Percentiles rank a stretch among this genome's conserved stretches.
Conservation (phyloP, 2,113 vertebrate species). For the Gambusia affinis region DNA sequence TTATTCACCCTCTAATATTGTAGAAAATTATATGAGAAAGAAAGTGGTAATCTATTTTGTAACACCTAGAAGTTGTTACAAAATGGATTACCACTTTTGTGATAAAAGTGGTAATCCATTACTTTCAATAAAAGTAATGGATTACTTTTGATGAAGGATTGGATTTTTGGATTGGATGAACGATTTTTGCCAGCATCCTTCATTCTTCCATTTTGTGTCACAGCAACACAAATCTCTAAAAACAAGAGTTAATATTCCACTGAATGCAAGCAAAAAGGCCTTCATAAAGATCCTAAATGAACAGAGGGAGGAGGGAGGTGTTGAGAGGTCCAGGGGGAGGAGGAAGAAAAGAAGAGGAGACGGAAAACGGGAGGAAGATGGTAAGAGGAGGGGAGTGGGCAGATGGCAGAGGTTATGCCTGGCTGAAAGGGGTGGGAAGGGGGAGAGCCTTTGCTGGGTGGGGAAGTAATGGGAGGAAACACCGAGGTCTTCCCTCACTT, state of each 20-base stretch:
- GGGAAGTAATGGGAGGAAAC: slow-evolving; percentile 23
- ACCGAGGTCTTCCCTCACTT: slow-evolving; percentile 29
- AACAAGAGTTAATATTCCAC: slow-evolving; percentile 11
- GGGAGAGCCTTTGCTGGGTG: slow-evolving; percentile 44
- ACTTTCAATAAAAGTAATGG: no score
- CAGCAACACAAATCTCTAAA: background rate
- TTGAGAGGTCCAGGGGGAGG: slow-evolving; percentile 1
- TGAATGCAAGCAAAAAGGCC: slow-evolving; percentile 47
- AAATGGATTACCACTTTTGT: no score
- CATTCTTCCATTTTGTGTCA: background rate
- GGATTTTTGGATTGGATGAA: no score
- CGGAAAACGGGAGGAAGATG: slow-evolving; percentile 21
- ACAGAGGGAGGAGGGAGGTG: background rate
- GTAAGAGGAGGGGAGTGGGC: slow-evolving; percentile 50
- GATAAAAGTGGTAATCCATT: no score
- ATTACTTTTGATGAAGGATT: no score
- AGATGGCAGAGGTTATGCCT: slow-evolving; percentile 79
- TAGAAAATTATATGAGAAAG: no score
- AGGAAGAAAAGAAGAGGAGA: slow-evolving; percentile 24
- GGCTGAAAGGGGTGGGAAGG: slow-evolving; percentile 65
- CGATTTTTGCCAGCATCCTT: background rate
- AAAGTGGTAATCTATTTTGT: no score
- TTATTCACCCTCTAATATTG: no score
- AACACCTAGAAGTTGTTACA: background rate
- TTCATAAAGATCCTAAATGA: slow-evolving; percentile 18